Evolutionary conservation across 2,113 vertebrate genomes (phyloP).

Genomic region (Rhinichthys klamathensis): DNA sequence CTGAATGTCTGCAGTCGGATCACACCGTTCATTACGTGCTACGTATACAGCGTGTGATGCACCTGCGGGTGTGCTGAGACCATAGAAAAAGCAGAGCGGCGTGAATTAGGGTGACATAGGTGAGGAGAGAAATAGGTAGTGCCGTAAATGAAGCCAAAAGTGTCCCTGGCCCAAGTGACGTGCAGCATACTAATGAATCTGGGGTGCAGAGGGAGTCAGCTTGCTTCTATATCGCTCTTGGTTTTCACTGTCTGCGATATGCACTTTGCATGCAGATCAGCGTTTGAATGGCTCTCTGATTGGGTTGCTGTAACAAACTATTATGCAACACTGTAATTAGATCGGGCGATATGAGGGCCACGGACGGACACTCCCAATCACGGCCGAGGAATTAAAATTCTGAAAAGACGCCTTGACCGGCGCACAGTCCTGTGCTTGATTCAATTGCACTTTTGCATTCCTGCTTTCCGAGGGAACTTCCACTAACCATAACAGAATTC

Average conservation of each 20-base stretch:
- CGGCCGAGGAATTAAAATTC: constrained; percentile 1
- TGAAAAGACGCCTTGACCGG: constrained; percentile 21
- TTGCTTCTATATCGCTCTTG: constrained; percentile 7
- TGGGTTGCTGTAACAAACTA: not conserved
- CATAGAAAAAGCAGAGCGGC: constrained; percentile 11
- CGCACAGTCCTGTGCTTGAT: constrained; percentile 37
- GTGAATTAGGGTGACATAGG: constrained; percentile 54
- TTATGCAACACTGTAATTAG: constrained; percentile 3
- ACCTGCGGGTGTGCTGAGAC: constrained; percentile 55
- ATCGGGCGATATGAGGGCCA: constrained; percentile 23
- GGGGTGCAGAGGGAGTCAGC: constrained; percentile 9
- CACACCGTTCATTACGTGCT: not conserved
- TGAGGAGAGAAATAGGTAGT: constrained; percentile 60
- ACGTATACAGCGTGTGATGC: not conserved
- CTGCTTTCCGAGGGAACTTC: not conserved
- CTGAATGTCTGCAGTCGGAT: not conserved
- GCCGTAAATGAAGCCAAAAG: constrained; percentile 62
- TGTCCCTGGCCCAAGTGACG: constrained; percentile 52
- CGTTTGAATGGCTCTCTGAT: constrained; percentile 6
- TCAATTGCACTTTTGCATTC: constrained; percentile 34
- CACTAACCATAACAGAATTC: constrained; percentile 9
- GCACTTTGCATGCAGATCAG: constrained; percentile 4
- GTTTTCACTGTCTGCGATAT: not conserved
- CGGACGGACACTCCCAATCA: constrained; percentile 38
- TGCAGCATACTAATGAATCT: constrained; percentile 70